Evolutionary conservation across 92 coral and sea anemone genomes (phyloP).

Genomic region (Actinernus sp.): DNA sequence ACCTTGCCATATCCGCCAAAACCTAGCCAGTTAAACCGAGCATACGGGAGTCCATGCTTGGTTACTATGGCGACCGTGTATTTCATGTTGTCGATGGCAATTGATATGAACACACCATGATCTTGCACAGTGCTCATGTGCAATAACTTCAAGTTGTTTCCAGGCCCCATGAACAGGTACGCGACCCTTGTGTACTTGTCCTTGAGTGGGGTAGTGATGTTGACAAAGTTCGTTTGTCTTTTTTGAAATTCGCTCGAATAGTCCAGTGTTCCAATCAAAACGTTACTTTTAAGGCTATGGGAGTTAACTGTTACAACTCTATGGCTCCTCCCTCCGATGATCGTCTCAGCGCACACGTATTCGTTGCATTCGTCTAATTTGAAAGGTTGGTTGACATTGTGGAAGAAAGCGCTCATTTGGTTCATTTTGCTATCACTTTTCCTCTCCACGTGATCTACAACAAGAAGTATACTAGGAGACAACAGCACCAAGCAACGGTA

Average conservation of each 20-base stretch:
- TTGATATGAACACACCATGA: constrained; percentile 68
- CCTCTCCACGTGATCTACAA: constrained; percentile 82
- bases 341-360: constrained; percentile 44
- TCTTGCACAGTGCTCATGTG: constrained; percentile 44
- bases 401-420: constrained; percentile 89
- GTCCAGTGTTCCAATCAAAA: constrained; percentile 11
- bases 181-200: constrained; percentile 76
- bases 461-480: constrained; percentile 78
- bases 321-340: constrained; percentile 44
- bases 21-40: constrained; percentile 75
- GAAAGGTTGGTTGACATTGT: constrained; percentile 73
- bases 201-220: constrained; percentile 69
- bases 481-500: constrained; percentile 82
- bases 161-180: constrained; percentile 87
- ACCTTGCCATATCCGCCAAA: constrained; percentile 91
- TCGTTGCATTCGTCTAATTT: constrained; percentile 16
- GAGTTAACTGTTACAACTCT: constrained; percentile 59
- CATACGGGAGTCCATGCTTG: constrained; percentile 58
- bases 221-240: constrained; percentile 64
- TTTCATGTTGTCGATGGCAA: constrained; percentile 50
- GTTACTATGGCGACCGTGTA: constrained; percentile 82
- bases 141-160: constrained; percentile 44
- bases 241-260: constrained; percentile 19
- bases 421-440: constrained; percentile 20
- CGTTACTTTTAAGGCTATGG: constrained; percentile 40